Evolutionary conservation across 2,113 vertebrate genomes (phyloP).

Genomic region (Ailuropoda melanoleuca): DNA sequence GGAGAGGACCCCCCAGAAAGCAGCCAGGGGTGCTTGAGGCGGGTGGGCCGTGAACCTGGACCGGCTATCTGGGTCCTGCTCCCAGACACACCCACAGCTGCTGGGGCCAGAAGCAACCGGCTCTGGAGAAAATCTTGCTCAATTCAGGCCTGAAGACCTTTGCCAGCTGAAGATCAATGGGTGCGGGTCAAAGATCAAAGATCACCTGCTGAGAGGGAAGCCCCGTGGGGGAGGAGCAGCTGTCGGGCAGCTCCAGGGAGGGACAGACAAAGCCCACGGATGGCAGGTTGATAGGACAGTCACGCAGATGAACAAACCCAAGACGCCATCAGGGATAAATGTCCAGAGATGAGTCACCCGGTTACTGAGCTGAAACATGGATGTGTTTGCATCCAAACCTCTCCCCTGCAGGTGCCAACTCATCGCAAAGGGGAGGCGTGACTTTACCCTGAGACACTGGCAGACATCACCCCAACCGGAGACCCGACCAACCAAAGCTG

Average conservation of each 20-base stretch:
- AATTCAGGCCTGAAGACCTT: background rate
- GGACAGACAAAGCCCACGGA: background rate
- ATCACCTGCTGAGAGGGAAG: background rate
- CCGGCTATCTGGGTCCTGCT: background rate
- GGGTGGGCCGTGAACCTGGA: background rate
- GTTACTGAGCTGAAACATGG: background rate
- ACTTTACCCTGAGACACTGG: background rate
- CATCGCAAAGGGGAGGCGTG: background rate
- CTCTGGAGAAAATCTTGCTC: background rate
- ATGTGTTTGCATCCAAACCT: background rate
- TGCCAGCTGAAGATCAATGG: background rate
- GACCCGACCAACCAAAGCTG: background rate
- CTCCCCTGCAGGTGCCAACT: no score
- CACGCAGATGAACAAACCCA: no score
- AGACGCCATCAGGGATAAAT: background rate
- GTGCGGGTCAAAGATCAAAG: background rate
- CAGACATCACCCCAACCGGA: background rate
- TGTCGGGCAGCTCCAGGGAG: background rate
- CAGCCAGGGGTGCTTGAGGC: background rate
- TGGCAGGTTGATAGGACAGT: background rate
- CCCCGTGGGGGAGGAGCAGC: background rate
- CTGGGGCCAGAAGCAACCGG: background rate
- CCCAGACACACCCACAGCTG: background rate
- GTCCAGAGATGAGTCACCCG: accelerated
- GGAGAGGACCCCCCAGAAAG: background rate